A percentile compares a stretch with the other conserved stretches of the same genome.
Conservation (phyloP, 2,113 vertebrate species). For the Romanogobio albipinnatus region DNA sequence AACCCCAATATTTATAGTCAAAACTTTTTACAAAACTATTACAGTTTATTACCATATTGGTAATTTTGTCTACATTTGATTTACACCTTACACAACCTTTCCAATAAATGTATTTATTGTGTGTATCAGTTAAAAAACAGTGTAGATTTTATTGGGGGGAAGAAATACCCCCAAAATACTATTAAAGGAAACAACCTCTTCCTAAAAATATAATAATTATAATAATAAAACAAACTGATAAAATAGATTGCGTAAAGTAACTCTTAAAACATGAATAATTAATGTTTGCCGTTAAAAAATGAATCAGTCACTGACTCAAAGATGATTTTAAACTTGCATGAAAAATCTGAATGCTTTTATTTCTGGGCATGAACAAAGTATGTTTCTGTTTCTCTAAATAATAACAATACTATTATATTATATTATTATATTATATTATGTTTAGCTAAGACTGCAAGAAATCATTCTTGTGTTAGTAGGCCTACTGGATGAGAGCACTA, state of each 20-base stretch:
- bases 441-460: background rate
- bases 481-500: background rate
- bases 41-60: background rate
- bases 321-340: background rate
- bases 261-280: background rate
- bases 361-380: too few relatives aligned
- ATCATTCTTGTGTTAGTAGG: background rate
- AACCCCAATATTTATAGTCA: background rate
- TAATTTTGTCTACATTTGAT: background rate
- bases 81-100: background rate
- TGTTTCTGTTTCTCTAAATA: background rate
- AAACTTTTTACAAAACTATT: too few relatives aligned
- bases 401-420: background rate
- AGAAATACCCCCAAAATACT: background rate
- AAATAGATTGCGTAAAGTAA: constrained; percentile 10
- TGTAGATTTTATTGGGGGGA: background rate
- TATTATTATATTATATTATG: background rate
- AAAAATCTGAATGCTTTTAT: background rate
- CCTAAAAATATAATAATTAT: background rate
- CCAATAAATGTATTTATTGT: background rate
- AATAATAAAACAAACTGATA: background rate
- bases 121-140: background rate
- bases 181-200: background rate
- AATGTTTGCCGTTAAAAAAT: background rate
- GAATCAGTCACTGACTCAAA: background rate